Evolutionary conservation across 2,888 invertebrate genomes (phyloP).

Genomic region (Hirtodrosophila cameraria): DNA sequence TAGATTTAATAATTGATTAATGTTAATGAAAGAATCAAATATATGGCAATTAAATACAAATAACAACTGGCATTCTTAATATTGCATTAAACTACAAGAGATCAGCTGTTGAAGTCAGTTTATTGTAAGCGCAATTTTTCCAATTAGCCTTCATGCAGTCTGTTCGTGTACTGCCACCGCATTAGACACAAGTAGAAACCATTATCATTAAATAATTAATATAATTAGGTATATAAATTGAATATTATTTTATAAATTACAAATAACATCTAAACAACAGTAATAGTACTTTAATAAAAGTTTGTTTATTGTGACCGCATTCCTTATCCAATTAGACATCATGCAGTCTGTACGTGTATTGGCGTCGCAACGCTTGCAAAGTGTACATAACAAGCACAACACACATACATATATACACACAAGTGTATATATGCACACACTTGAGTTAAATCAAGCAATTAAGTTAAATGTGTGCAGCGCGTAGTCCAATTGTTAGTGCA

Average conservation of each 20-base stretch:
- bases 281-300: too few species aligned
- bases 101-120: too few species aligned
- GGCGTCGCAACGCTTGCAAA: not conserved
- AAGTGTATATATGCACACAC: constrained; percentile 9
- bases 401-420: constrained; percentile 12
- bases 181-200: too few species aligned
- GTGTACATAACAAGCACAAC: constrained; percentile 57
- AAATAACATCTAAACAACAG: too few species aligned
- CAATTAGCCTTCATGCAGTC: constrained; percentile 41
- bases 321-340: constrained; percentile 20
- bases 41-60: not conserved
- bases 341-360: constrained; percentile 45
- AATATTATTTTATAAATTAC: too few species aligned
- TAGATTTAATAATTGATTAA: too few species aligned
- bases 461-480: constrained; percentile 68
- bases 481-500: constrained; percentile 45
- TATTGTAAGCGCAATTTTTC: too few species aligned
- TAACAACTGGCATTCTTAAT: too few species aligned
- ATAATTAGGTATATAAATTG: too few species aligned
- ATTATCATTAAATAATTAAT: too few species aligned
- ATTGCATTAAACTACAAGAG: too few species aligned
- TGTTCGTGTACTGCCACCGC: constrained; percentile 22
- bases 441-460: constrained; percentile 38
- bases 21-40: too few species aligned
- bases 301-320: not conserved